Base-by-base conservation (phyloP, 2,113 vertebrate genomes). In the Catharus fuscescens region DNA sequence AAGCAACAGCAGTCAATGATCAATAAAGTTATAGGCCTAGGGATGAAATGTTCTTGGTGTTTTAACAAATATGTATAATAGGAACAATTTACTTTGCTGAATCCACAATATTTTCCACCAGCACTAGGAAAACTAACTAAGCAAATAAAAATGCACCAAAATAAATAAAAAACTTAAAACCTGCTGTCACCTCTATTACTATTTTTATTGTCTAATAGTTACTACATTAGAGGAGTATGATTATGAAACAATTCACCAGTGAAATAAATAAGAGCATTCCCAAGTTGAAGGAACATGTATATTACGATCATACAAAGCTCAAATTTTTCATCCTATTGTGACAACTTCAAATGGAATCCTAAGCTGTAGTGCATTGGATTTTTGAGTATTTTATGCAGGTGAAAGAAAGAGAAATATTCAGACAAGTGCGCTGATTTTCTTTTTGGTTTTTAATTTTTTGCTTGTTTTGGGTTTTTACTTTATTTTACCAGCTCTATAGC, bases 131-230 rank as follows among this genome's bases (percentile, higher is more conserved):
- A 93, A 70, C 0, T 15, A 70, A 56, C 9, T 31, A 64, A 72
- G 47, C 14, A 69, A 38, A 2, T 5, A 64, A 72, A 88, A 84
- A 54, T 25, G 2, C 50, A 73, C 25, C 5, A 40, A 32, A 79
- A 40, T 1, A 72, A 53, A 60, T 31, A 16, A 45, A 15, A 48
- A 42, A 0, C 26, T 31, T 38, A 52, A 50, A 29, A 45, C 7
- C 2, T 2, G 1, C 9, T 25, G 6, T 15, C 19, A 88, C 6
- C 6, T 44, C 1, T 28, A 24, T 42, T 47, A 18, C 9, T 2
- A 5, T 18, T 32, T 74, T 82, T 78, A 19, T 36, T 67, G 2
- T 54, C 47, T 86, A 34, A 52, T 24, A 32, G 4, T 62, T 72
- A 34, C 20, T 53, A 45, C 3, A 14, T 42, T 59, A 69, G 9